These are phyloP conservation scores for Cotesia congregata DNA, from an alignment of 2,888 invertebrate species.

Conservation along the genomic window DNA sequence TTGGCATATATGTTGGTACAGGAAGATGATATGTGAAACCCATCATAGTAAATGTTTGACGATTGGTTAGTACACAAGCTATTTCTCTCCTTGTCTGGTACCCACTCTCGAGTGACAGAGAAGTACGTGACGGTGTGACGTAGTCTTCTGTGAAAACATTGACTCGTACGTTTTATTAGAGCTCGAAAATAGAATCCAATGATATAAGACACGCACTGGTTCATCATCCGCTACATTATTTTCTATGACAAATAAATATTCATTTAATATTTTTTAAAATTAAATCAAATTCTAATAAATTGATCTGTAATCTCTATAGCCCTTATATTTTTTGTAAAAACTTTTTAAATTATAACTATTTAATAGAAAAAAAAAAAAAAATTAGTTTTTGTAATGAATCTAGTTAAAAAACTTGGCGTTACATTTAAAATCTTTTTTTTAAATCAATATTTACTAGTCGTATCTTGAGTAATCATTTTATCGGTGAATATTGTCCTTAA, in stretches of 20 bases:
- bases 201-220: background rate
- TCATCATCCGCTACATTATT: background rate
- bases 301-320: background rate
- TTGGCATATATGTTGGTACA: background rate
- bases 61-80: conserved; percentile 57
- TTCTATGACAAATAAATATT: conserved; percentile 20
- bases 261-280: background rate
- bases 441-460: conserved; percentile 4
- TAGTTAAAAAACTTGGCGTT: background rate
- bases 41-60: conserved; percentile 46
- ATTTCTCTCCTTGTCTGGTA: conserved; percentile 41
- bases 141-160: conserved; percentile 62
- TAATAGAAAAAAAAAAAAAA: too few relatives aligned
- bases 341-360: background rate
- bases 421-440: conserved; percentile 8
- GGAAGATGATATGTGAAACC: conserved; percentile 6
- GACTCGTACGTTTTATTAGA: conserved; percentile 34
- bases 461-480: background rate
- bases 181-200: conserved; percentile 21
- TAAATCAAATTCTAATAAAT: conserved; percentile 1
- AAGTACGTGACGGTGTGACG: conserved; percentile 33
- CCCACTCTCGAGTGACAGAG: conserved; percentile 35
- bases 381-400: too few relatives aligned
- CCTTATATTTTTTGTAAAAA: background rate
- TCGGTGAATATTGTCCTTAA: conserved; percentile 14